These are phyloP conservation scores for Acanthurus lineatus DNA, from an alignment of 2,797 vertebrate genomes.

Conservation along the genomic window DNA sequence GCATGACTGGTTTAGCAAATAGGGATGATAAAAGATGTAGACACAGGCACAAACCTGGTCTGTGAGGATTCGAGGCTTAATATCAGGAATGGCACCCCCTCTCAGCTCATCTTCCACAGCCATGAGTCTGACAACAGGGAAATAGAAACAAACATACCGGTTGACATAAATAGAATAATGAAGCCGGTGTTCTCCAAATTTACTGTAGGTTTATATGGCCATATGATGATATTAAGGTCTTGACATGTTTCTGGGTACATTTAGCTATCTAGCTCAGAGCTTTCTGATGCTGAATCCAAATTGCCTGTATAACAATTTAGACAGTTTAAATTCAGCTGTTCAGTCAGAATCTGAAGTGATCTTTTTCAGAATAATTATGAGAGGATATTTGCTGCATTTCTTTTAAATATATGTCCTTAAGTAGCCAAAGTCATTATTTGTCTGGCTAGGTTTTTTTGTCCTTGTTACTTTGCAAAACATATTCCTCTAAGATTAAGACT, in stretches of 20 bases:
- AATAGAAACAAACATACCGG: conserved; percentile 81
- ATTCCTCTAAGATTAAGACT: neutral
- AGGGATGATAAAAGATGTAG: conserved; percentile 78
- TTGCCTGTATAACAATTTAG: conserved; percentile 21
- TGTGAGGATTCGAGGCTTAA: conserved; percentile 97
- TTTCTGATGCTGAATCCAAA: conserved; percentile 60
- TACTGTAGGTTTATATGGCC: conserved; percentile 68
- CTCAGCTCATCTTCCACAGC: conserved; percentile 99
- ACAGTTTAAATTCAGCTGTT: conserved; percentile 57
- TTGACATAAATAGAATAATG: conserved; percentile 79
- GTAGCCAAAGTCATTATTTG: conserved; percentile 17
- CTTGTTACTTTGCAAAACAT: neutral
- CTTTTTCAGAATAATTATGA: conserved; percentile 37
- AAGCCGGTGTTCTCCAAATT: conserved; percentile 84
- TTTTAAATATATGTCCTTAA: neutral
- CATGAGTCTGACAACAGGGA: conserved; percentile 93
- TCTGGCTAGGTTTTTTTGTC: neutral
- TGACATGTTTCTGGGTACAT: conserved; percentile 56
- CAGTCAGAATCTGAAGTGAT: conserved; percentile 49
- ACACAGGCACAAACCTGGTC: conserved; percentile 92
- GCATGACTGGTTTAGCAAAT: conserved; percentile 74
- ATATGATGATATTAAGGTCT: conserved; percentile 80
- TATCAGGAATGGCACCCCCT: conserved; percentile 93
- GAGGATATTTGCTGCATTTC: conserved; percentile 35
- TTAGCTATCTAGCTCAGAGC: conserved; percentile 59